phyloP scores from a whole-genome alignment of 2,797 vertebrate species.

The Anableps anableps region DNA sequence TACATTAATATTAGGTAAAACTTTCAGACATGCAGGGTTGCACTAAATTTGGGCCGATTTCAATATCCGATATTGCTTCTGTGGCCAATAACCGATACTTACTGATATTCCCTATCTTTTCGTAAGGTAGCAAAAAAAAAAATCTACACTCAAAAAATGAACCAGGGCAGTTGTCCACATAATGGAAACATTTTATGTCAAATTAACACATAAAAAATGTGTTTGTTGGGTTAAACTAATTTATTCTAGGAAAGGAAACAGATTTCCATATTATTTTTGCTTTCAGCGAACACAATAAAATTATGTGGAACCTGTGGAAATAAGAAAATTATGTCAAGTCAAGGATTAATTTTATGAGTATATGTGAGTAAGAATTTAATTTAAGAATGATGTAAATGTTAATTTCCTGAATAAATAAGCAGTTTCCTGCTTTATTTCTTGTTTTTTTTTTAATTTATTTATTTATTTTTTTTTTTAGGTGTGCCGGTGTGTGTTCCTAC shows the following conservation, averaged over 20 bases:
- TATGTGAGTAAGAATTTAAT: neutral
- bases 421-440: neutral
- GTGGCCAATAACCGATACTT: neutral
- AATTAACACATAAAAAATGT: too few species aligned
- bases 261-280: too few species aligned
- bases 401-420: neutral
- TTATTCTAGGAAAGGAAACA: too few species aligned
- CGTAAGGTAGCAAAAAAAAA: neutral
- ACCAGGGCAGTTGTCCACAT: too few species aligned
- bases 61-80: neutral
- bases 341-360: too few species aligned
- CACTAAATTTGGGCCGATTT: too few species aligned
- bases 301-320: too few species aligned
- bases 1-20: neutral
- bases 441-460: neutral
- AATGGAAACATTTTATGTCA: too few species aligned
- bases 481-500: constrained; percentile 93
- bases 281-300: too few species aligned
- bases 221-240: too few species aligned
- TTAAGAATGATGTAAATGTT: neutral
- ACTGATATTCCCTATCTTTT: neutral
- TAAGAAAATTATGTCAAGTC: too few species aligned
- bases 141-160: too few species aligned
- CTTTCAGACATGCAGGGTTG: neutral
- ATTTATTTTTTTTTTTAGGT: constrained; percentile 72